These are phyloP conservation scores for Parascotia fuliginaria DNA, from an alignment of 2,888 invertebrate genomes.

Conservation along the genomic window DNA sequence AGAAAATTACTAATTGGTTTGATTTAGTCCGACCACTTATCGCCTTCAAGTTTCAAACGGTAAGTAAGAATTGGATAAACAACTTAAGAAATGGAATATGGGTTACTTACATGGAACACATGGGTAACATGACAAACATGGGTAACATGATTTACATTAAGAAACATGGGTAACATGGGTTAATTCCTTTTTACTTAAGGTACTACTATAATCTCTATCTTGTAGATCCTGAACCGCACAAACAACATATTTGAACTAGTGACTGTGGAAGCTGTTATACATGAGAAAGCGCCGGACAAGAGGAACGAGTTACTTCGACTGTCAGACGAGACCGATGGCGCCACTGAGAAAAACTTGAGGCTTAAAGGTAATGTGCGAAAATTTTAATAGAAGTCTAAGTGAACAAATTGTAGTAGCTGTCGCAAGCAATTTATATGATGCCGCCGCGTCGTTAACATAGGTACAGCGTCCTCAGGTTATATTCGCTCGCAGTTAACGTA, in stretches of 20 bases:
- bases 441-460: too few relatives aligned
- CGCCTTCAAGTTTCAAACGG: constrained; percentile 97
- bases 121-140: too few relatives aligned
- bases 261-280: constrained; percentile 94
- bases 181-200: too few relatives aligned
- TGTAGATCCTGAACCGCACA: constrained; percentile 95
- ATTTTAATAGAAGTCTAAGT: too few relatives aligned
- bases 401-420: too few relatives aligned
- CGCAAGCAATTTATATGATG: too few relatives aligned
- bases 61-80: too few relatives aligned
- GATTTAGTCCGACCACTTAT: constrained; percentile 96
- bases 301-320: constrained; percentile 84
- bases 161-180: too few relatives aligned
- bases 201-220: background rate
- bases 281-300: constrained; percentile 84
- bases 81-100: constrained; percentile 22
- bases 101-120: too few relatives aligned
- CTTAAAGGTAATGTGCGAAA: constrained; percentile 93
- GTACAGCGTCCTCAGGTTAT: too few relatives aligned
- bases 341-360: constrained; percentile 90
- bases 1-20: constrained; percentile 96
- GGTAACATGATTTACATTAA: too few relatives aligned
- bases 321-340: constrained; percentile 88
- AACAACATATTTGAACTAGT: constrained; percentile 99
- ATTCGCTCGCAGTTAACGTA: too few relatives aligned